Evolutionary conservation across 2,113 vertebrate genomes (phyloP).

Genomic region (Cathartes aura): DNA sequence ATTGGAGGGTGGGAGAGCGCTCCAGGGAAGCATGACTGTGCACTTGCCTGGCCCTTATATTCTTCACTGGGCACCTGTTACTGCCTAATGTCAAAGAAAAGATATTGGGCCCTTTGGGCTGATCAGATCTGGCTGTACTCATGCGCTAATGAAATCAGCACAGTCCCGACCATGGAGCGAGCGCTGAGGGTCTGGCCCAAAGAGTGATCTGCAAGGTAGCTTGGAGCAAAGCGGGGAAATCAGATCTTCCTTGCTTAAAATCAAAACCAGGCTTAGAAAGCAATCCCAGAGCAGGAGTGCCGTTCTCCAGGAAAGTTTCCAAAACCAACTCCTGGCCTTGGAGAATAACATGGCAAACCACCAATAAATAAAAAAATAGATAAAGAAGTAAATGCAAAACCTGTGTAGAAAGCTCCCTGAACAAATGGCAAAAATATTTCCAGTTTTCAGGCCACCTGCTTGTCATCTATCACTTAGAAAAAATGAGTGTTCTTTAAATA

Average conservation of each 20-base stretch:
- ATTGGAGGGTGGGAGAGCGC: background rate
- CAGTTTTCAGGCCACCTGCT: conserved; percentile 64
- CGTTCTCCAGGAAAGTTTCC: conserved; percentile 36
- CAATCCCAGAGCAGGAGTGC: background rate
- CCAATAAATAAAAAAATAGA: conserved; percentile 70
- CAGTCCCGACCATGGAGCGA: background rate
- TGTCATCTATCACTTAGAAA: conserved; percentile 65
- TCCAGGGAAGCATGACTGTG: background rate
- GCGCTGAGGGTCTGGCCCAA: background rate
- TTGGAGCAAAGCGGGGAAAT: conserved; percentile 34
- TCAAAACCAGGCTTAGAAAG: conserved; percentile 57
- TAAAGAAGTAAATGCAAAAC: conserved; percentile 59
- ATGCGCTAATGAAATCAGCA: background rate
- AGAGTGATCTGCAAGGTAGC: background rate
- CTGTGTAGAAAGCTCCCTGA: conserved; percentile 50
- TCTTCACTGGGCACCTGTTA: background rate
- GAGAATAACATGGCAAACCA: conserved; percentile 61
- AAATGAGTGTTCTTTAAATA: conserved; percentile 52
- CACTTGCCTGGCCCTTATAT: background rate
- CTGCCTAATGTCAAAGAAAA: background rate
- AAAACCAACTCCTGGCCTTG: conserved; percentile 52
- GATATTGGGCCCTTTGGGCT: background rate
- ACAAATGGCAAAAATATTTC: conserved; percentile 50
- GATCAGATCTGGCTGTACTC: background rate
- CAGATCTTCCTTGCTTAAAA: conserved; percentile 37